These are phyloP conservation scores for Tachysurus vachellii DNA, from an alignment of 2,113 vertebrate species.

Conservation along the genomic window DNA sequence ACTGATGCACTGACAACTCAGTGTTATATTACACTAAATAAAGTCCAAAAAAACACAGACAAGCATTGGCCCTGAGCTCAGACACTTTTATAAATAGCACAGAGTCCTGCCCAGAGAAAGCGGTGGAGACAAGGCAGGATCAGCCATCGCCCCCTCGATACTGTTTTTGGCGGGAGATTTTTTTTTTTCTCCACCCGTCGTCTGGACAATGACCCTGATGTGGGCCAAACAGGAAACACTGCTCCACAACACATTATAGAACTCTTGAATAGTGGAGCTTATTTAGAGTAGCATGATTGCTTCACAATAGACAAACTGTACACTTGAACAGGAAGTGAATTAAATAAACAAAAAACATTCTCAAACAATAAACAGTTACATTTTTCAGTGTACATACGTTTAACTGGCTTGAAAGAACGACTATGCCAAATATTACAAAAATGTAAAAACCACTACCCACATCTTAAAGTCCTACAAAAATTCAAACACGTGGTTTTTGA, in stretches of 20 bases:
- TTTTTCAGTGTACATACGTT: not conserved
- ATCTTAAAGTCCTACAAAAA: not conserved
- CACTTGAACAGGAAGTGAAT: not conserved
- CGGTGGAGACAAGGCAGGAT: slow-evolving; percentile 52
- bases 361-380: too few relatives aligned
- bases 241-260: slow-evolving; percentile 56
- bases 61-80: slow-evolving; percentile 17
- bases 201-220: slow-evolving; percentile 68
- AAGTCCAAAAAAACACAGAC: not conserved
- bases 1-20: not conserved
- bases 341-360: not conserved
- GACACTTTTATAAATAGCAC: slow-evolving; percentile 43
- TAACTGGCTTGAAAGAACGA: not conserved
- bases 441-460: not conserved
- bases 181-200: slow-evolving; percentile 61
- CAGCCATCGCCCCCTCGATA: slow-evolving; percentile 61
- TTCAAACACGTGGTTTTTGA: not conserved
- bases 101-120: slow-evolving; percentile 32
- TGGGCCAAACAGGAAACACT: slow-evolving; percentile 69
- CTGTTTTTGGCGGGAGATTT: slow-evolving; percentile 65
- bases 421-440: slow-evolving; percentile 6
- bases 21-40: not conserved
- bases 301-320: not conserved
- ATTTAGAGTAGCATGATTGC: slow-evolving; percentile 14
- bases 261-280: slow-evolving; percentile 32